Percentiles rank a stretch among this genome's conserved stretches.
These are phyloP conservation scores for Aldabrachelys gigantea DNA, from an alignment of 2,113 vertebrate species.

Conservation along the genomic window DNA sequence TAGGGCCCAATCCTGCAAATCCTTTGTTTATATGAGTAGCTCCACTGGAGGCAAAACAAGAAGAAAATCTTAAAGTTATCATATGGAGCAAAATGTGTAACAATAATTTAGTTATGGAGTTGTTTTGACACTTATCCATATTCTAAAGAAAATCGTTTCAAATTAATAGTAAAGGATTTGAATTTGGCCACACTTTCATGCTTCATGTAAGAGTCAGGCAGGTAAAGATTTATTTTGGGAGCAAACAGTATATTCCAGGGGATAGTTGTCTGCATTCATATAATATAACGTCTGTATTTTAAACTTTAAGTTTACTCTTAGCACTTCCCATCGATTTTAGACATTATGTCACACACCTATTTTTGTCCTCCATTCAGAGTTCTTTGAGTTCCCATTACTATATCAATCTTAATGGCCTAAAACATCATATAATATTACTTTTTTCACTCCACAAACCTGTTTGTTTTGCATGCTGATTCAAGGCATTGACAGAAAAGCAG, in stretches of 20 bases:
- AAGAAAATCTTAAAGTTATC: background rate
- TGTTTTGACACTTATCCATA: background rate
- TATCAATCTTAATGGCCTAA: background rate
- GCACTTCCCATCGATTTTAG: background rate
- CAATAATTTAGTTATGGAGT: background rate
- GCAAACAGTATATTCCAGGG: constrained; percentile 10
- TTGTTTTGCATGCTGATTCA: background rate
- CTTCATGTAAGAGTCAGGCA: constrained; percentile 10
- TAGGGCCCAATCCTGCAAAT: background rate
- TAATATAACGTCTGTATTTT: constrained; percentile 1
- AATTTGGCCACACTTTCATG: background rate
- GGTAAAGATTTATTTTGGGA: constrained; percentile 54
- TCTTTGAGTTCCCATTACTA: background rate
- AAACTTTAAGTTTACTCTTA: background rate
- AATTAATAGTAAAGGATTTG: background rate
- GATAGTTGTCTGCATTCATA: background rate
- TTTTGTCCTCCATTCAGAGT: background rate
- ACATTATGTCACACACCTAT: background rate
- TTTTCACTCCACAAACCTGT: fast-evolving
- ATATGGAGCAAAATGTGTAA: background rate
- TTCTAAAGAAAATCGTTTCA: background rate
- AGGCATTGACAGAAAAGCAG: background rate
- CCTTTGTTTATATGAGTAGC: background rate
- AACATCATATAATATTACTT: background rate
- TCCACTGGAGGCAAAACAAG: background rate